A percentile compares a stretch with the other conserved stretches of the same genome.
Conservation (phyloP, 2,888 invertebrate genomes). For the Merodon equestris region DNA sequence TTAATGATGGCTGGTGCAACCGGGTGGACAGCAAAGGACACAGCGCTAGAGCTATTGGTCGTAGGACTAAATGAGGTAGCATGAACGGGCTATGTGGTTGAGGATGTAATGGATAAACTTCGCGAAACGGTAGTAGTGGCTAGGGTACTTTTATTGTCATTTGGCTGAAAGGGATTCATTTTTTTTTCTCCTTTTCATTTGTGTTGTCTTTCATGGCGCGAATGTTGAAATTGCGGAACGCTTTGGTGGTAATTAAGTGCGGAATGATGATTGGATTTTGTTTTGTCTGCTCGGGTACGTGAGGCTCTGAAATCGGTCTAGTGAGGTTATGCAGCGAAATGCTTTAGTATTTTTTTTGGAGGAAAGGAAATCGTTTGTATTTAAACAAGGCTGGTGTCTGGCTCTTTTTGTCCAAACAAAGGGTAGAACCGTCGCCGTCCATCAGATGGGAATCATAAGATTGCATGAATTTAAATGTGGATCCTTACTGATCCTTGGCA, state of each 20-base stretch:
- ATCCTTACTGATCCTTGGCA: no score
- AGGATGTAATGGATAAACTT: conserved; percentile 51
- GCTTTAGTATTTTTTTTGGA: not conserved
- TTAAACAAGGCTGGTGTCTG: no score
- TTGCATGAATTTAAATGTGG: no score
- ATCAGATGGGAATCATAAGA: no score
- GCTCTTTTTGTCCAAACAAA: no score
- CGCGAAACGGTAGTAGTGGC: conserved; percentile 21
- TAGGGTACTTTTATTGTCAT: conserved; percentile 41
- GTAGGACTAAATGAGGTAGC: conserved; percentile 20
- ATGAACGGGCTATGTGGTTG: conserved; percentile 12
- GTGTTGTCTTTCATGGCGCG: conserved; percentile 3
- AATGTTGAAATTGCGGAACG: conserved; percentile 44
- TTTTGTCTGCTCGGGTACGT: conserved; percentile 28
- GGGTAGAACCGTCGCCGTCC: no score
- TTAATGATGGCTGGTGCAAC: conserved; percentile 67
- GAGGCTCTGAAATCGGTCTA: conserved; percentile 1
- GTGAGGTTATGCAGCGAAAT: not conserved
- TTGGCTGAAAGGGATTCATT: conserved; percentile 36
- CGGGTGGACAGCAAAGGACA: conserved; percentile 52
- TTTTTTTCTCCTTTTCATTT: conserved; percentile 24
- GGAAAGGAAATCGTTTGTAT: not conserved
- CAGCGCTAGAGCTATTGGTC: conserved; percentile 22
- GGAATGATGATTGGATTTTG: conserved; percentile 66
- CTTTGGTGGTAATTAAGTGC: conserved; percentile 65